Base-by-base conservation (phyloP, 1,140 invertebrate genomes). In the Pogonomyrmex californicus region DNA sequence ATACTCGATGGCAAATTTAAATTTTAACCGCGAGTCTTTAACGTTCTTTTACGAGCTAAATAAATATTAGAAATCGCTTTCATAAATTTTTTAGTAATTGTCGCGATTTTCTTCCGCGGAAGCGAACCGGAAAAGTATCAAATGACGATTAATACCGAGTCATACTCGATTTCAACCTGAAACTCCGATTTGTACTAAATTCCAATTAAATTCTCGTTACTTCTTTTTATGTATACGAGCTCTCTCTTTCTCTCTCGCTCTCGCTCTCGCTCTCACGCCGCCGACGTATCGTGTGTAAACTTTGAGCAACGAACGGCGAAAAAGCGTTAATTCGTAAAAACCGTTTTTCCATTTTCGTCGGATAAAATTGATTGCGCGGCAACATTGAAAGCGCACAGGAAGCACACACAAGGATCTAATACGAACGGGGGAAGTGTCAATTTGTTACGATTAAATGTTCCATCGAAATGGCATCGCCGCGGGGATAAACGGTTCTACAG, bases 381-480 rank as follows among this genome's bases (percentile, higher is more conserved):
- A 33, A 47, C 17, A 23, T 44, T 7, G 51, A 70, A 58, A 56
- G 47, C 44, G 5, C 12, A 4, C 41, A 12, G 33, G 9, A 30
- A n/a, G 12, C 14, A 6, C 33, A 5, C 51, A 17, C 17, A 10
- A 7, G 47, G 68, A 83, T 83, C 51, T 75, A 60, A 83, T 38
- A 12, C 68, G 68, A 36, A 56, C 14, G 30, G 17, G 54, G 23
- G 6, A 60, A 75, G 51, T 75, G 79, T 83, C 79, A 75, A 83
- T 83, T 75, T 73, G 79, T 83, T 60, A 83, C 79, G 54, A 83
- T 83, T 75, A 83, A 83, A 60, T 49, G 68, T 60, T 60, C 68
- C 79, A 41, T 73, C 79, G 68, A 62, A 83, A 47, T 75, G 44
- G 68, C 68, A 83, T 54, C 54, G 44, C 38, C 17, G 41, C 9